Percentiles rank a stretch among this genome's conserved stretches.
Conservation (phyloP, 2,888 invertebrate genomes). For the Cloeon dipterum region DNA sequence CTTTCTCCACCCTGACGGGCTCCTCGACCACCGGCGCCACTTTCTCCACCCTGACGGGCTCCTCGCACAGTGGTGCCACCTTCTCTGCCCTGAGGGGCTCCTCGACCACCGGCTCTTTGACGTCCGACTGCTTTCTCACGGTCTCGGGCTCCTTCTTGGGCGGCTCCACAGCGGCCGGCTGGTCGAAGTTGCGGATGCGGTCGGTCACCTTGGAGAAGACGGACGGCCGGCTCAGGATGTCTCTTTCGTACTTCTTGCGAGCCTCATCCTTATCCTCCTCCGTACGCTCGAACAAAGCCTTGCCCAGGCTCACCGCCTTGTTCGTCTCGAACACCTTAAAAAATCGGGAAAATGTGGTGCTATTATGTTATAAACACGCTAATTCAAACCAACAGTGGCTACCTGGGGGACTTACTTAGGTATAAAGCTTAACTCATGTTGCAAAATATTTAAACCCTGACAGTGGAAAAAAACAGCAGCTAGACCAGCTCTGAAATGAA, state of each 20-base stretch:
- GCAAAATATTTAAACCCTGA: too few species aligned
- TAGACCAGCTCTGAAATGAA: too few species aligned
- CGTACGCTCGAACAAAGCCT: constrained; percentile 43
- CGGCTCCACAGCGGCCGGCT: not conserved
- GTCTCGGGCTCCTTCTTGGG: not conserved
- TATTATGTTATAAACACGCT: too few species aligned
- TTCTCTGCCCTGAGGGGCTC: not conserved
- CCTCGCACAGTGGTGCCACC: constrained; percentile 1
- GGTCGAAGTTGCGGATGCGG: too few species aligned
- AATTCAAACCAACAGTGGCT: too few species aligned
- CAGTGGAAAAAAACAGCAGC: too few species aligned
- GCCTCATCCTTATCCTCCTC: not conserved
- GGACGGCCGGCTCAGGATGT: constrained; percentile 26
- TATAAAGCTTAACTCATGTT: too few species aligned
- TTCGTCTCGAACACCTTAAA: constrained; percentile 26
- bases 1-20: not conserved
- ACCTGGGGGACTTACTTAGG: too few species aligned
- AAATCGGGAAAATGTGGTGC: too few species aligned
- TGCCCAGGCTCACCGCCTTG: constrained; percentile 44
- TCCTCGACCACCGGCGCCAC: too few species aligned
- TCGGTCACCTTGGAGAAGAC: too few species aligned
- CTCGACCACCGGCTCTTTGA: not conserved
- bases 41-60: too few species aligned
- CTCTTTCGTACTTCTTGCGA: constrained; percentile 9
- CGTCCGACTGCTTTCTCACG: not conserved